Evolutionary conservation across 2,113 vertebrate species (phyloP).

Genomic region (Dasyprocta punctata): DNA sequence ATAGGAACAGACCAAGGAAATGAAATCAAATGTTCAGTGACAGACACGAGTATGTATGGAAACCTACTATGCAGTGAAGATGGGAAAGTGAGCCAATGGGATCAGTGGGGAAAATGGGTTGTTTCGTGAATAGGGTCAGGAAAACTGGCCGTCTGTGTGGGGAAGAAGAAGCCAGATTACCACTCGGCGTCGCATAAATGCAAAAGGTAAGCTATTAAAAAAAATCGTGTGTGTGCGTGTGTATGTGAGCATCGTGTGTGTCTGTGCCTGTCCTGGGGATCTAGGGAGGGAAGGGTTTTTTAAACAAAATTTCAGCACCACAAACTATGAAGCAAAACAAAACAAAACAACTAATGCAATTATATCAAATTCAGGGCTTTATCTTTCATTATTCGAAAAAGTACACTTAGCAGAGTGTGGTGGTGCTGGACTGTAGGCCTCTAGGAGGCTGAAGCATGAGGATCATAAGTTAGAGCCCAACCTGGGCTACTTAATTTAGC

Average conservation of each 20-base stretch:
- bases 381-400: neutral
- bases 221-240: neutral
- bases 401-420: neutral
- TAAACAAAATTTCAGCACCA: neutral
- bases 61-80: neutral
- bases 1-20: neutral
- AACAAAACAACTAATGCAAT: neutral
- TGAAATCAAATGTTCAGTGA: neutral
- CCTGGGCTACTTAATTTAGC: neutral
- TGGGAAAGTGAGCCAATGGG: too few relatives aligned
- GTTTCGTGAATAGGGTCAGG: neutral
- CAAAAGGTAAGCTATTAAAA: neutral
- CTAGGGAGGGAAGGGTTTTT: neutral
- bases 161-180: neutral
- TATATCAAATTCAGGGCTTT: neutral
- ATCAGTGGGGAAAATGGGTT: neutral
- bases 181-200: neutral
- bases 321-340: neutral
- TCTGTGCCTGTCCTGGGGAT: neutral
- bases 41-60: neutral
- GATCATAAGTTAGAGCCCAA: neutral
- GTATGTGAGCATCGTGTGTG: neutral
- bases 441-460: neutral
- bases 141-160: neutral
- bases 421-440: neutral